Evolutionary conservation across 2,888 invertebrate species (phyloP), one percentile per base, ranked within the genome.

Genomic region (Andrena chrysosceles): DNA sequence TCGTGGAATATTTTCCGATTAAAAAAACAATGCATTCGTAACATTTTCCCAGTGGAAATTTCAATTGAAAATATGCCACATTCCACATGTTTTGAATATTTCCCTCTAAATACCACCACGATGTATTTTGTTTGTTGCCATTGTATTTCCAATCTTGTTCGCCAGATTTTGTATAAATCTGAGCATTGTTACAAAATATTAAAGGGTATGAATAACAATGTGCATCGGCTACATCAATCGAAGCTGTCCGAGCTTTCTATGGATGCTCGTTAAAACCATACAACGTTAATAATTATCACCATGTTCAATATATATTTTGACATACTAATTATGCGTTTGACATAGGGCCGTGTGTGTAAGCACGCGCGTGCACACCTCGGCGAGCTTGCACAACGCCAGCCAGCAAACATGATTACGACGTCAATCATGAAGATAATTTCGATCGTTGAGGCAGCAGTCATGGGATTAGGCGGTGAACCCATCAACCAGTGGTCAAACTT

Each of bases 381-480:
- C 7, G 31, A 16, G 35, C 20, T 60, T 42, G 31, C 52, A 20
- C n/a, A 71, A 62, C 67, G 62, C 48, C 16, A 20, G 62, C 20
- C 7, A 16, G n/a, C 26, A 33, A 73, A 67, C 75, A 35, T n/a
- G 60, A 71, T 67, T 70, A 49, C 35, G 60, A 59, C 52, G 67
- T 72, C 71, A 62, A 59, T 68, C 79, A 75, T 54, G 82, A 82
- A 81, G 86, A 84, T 80, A 86, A 84, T 86, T 86, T 84, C 84
- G 75, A 86, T 86, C 82, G 82, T 73, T 75, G 70, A 59, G 72
- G 67, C 29, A 59, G 67, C 71, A 77, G 74, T 79, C 71, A 54
- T 56, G 64, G 79, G 67, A 79, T 84, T 78, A 79, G 67, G 52
- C 62, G 76, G 66, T 68, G 71, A 81, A 73, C 52, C 79, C 78